Percentiles rank a stretch among this genome's conserved stretches.
Conservation (phyloP, 2,888 invertebrate genomes). For the Eubasilissa splendida region DNA sequence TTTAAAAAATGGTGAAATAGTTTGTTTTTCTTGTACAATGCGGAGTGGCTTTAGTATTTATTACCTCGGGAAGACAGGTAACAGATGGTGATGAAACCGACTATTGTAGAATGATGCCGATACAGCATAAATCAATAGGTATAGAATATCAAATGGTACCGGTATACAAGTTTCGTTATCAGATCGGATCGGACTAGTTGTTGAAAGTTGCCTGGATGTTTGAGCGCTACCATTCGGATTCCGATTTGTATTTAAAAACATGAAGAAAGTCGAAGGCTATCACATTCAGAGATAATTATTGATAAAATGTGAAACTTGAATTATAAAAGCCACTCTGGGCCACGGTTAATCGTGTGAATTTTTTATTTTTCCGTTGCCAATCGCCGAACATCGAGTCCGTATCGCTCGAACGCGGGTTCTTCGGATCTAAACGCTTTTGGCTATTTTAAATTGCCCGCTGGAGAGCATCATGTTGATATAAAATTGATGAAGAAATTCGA, state of each 20-base stretch:
- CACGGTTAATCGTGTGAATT: neutral
- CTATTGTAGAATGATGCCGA: conserved; percentile 20
- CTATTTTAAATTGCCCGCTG: neutral
- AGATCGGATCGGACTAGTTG: conserved; percentile 32
- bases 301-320: conserved; percentile 15
- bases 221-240: neutral
- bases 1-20: too few relatives aligned
- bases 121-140: conserved; percentile 27
- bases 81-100: conserved; percentile 17
- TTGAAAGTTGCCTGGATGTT: conserved; percentile 13
- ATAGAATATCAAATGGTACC: conserved; percentile 28
- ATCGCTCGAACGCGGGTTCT: neutral
- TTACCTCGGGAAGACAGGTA: neutral
- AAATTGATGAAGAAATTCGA: conserved; percentile 10
- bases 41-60: neutral
- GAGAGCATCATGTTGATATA: neutral
- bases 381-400: too few relatives aligned
- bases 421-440: conserved; percentile 1
- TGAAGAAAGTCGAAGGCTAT: conserved; percentile 26
- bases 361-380: too few relatives aligned
- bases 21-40: too few relatives aligned
- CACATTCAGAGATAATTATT: conserved; percentile 5
- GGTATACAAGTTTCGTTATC: conserved; percentile 25
- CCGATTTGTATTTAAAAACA: conserved; percentile 4
- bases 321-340: neutral